These are phyloP conservation scores for Dryas iulia DNA, from an alignment of 1,140 invertebrate species.

Conservation along the genomic window DNA sequence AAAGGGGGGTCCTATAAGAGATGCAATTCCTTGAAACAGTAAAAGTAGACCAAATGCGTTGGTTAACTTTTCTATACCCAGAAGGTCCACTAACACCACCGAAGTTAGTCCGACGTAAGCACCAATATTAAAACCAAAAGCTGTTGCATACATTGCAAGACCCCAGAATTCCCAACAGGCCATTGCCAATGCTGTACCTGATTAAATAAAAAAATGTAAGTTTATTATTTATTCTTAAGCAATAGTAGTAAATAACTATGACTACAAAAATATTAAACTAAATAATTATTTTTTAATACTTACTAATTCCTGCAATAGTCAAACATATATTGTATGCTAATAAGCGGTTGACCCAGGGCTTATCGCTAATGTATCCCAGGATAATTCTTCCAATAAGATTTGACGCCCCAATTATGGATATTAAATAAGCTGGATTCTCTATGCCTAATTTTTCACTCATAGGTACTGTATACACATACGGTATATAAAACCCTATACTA, in stretches of 20 bases:
- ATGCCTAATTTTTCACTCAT: slow-evolving; percentile 83
- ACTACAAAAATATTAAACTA: not conserved
- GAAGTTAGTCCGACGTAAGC: slow-evolving; percentile 96
- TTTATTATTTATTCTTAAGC: not conserved
- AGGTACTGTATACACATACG: slow-evolving; percentile 91
- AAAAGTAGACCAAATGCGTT: slow-evolving; percentile 96
- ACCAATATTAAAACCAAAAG: slow-evolving; percentile 94
- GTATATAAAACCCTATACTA: slow-evolving; percentile 97
- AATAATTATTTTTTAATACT: slow-evolving; percentile 56
- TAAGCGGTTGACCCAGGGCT: slow-evolving; percentile 92
- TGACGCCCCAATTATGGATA: slow-evolving; percentile 91
- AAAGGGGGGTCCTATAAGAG: slow-evolving; percentile 92
- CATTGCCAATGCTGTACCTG: slow-evolving; percentile 89
- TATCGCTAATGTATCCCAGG: slow-evolving; percentile 92
- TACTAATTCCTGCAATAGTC: slow-evolving; percentile 90
- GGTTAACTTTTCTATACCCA: slow-evolving; percentile 92
- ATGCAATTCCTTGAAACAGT: slow-evolving; percentile 95
- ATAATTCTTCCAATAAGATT: slow-evolving; percentile 94
- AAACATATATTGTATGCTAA: slow-evolving; percentile 93
- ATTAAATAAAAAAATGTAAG: slow-evolving; percentile 47
- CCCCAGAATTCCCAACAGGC: slow-evolving; percentile 85
- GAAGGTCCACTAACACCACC: slow-evolving; percentile 92
- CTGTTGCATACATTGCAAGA: slow-evolving; percentile 88
- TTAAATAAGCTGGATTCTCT: slow-evolving; percentile 82
- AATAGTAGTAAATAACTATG: not conserved